Conservation (phyloP, 2,113 vertebrate species). For the Siphamia tubifer region DNA sequence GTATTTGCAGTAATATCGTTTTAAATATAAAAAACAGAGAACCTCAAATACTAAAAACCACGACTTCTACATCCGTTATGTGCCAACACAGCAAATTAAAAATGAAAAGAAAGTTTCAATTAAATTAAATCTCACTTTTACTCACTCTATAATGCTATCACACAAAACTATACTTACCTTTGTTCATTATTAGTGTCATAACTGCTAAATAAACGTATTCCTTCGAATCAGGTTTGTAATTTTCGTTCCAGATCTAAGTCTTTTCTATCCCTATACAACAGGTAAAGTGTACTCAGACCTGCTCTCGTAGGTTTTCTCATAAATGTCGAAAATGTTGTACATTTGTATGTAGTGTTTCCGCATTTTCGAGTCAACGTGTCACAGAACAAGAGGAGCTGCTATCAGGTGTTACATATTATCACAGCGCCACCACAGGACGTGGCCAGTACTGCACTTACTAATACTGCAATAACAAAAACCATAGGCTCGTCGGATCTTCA, state of each 20-base stretch:
- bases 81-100: too few relatives aligned
- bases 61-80: too few relatives aligned
- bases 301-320: not conserved
- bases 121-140: too few relatives aligned
- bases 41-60: too few relatives aligned
- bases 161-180: too few relatives aligned
- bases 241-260: not conserved
- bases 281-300: not conserved
- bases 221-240: not conserved
- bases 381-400: not conserved
- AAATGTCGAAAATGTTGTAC: not conserved
- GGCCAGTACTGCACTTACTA: not conserved
- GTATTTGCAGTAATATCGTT: too few relatives aligned
- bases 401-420: rapidly evolving
- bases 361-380: not conserved
- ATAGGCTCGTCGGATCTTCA: not conserved
- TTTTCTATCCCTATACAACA: not conserved
- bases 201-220: not conserved
- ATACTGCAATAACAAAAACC: not conserved
- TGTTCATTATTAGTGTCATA: conserved; percentile 31
- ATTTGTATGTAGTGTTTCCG: conserved; percentile 41
- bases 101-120: too few relatives aligned
- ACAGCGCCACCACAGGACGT: conserved; percentile 18
- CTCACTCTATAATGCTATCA: too few relatives aligned
- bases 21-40: too few relatives aligned